Conservation (phyloP, 2,113 vertebrate genomes). For the Megaleporinus macrocephalus region DNA sequence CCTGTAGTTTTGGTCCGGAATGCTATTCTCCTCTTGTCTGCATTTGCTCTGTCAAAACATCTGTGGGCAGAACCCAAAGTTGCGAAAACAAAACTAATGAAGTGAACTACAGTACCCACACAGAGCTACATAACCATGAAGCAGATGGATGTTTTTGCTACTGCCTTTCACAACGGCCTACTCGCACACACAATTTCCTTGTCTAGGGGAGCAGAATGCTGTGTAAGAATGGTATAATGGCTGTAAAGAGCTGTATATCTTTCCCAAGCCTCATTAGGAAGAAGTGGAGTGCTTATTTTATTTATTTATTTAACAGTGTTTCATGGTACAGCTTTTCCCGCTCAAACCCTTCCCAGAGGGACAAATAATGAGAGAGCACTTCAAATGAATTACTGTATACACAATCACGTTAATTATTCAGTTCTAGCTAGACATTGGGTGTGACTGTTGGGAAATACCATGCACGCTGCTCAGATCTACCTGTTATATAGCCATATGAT, state of each 20-base stretch:
- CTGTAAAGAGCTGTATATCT: conserved; percentile 42
- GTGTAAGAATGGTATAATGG: conserved; percentile 44
- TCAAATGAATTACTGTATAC: conserved; percentile 62
- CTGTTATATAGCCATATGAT: conserved; percentile 49
- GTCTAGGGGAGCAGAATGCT: conserved; percentile 29
- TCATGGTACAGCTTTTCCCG: conserved; percentile 57
- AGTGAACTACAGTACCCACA: not conserved
- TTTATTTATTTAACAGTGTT: conserved; percentile 53
- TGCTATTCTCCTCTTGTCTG: too few species aligned
- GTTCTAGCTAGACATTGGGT: conserved; percentile 52
- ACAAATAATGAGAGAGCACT: conserved; percentile 63
- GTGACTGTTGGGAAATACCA: conserved; percentile 63
- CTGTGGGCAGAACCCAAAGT: not conserved
- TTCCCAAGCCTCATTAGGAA: conserved; percentile 41
- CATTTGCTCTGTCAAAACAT: not conserved
- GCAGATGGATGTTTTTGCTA: not conserved
- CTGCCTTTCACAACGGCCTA: not conserved
- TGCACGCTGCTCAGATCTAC: conserved; percentile 40
- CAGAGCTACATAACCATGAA: conserved; percentile 12
- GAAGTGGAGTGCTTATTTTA: conserved; percentile 54
- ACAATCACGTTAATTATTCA: conserved; percentile 66
- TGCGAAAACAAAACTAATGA: conserved; percentile 8
- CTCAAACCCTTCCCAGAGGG: conserved; percentile 48
- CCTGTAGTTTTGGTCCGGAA: too few species aligned
- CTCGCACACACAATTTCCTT: conserved; percentile 25